Evolutionary conservation across 2,888 invertebrate genomes (phyloP).

Genomic region (Sphinx pinastri): DNA sequence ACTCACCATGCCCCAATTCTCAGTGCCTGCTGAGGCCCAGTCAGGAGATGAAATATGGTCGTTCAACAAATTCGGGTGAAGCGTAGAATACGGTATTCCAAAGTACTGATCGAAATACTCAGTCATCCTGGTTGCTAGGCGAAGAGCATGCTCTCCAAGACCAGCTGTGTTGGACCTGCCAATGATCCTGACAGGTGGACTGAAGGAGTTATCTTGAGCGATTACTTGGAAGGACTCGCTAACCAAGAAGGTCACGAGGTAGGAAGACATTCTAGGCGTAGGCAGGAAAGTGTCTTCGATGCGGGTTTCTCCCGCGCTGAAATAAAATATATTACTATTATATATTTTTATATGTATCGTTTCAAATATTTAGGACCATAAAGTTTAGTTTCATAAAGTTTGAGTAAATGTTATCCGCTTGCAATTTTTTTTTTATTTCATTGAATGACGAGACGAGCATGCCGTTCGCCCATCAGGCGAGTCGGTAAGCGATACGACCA

Average conservation of each 20-base stretch:
- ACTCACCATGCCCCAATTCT: slow-evolving; percentile 81
- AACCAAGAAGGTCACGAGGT: slow-evolving; percentile 93
- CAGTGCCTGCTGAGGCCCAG: slow-evolving; percentile 79
- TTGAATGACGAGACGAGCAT: too few relatives aligned
- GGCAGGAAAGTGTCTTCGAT: slow-evolving; percentile 68
- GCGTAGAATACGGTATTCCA: slow-evolving; percentile 60
- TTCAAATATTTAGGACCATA: too few relatives aligned
- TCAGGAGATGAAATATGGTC: slow-evolving; percentile 77
- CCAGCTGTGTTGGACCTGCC: slow-evolving; percentile 71
- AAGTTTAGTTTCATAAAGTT: too few relatives aligned
- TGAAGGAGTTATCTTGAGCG: slow-evolving; percentile 60
- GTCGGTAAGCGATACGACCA: too few relatives aligned
- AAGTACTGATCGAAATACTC: slow-evolving; percentile 69
- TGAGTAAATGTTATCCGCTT: too few relatives aligned
- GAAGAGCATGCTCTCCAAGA: slow-evolving; percentile 61
- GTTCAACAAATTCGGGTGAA: slow-evolving; percentile 67
- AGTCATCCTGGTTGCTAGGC: slow-evolving; percentile 68
- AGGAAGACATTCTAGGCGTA: slow-evolving; percentile 90
- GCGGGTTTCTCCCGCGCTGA: slow-evolving; percentile 53
- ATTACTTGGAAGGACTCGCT: slow-evolving; percentile 73
- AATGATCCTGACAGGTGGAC: slow-evolving; percentile 71
- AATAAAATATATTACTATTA: slow-evolving; percentile 26
- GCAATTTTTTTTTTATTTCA: too few relatives aligned
- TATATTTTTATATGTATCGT: too few relatives aligned
- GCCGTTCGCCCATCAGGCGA: too few relatives aligned